A percentile compares a stretch with the other conserved stretches of the same genome.
Conservation (phyloP, 2,888 invertebrate species). For the Exephanes ischioxanthus region DNA sequence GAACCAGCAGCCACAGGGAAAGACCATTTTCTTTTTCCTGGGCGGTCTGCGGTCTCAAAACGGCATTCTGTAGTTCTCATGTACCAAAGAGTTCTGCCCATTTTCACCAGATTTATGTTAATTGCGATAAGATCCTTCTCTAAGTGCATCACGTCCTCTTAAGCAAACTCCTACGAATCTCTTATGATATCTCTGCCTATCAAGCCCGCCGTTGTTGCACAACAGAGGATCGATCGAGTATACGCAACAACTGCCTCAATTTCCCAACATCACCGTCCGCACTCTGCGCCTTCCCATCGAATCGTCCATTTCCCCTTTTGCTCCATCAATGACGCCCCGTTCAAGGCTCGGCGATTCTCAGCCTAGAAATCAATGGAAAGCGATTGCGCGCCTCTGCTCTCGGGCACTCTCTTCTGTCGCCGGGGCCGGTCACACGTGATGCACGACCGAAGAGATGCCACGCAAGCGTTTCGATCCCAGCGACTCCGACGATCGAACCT, state of each 20-base stretch:
- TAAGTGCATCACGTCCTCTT: neutral
- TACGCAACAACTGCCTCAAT: conserved; percentile 48
- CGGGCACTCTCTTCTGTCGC: conserved; percentile 54
- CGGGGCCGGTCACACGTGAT: neutral
- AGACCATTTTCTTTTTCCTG: no score
- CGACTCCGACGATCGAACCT: neutral
- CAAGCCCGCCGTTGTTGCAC: conserved; percentile 28
- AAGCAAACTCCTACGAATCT: conserved; percentile 38
- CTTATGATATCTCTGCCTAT: conserved; percentile 64
- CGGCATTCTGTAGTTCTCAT: no score
- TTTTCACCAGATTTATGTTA: no score
- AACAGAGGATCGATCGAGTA: conserved; percentile 34
- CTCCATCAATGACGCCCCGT: conserved; percentile 15
- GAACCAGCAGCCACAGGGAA: no score
- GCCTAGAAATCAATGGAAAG: conserved; percentile 29
- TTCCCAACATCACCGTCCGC: conserved; percentile 12
- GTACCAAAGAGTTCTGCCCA: no score
- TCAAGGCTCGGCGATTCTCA: conserved; percentile 34
- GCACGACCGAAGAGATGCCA: neutral
- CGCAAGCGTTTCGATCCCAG: neutral
- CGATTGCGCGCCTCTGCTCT: conserved; percentile 66
- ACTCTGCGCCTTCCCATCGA: neutral
- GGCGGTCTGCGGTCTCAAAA: no score
- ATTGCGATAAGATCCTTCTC: no score
- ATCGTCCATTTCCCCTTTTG: conserved; percentile 27